Percentiles rank a stretch among this genome's conserved stretches.
phyloP scores from a whole-genome alignment of 2,888 invertebrate species.

The Nowickia ferox region DNA sequence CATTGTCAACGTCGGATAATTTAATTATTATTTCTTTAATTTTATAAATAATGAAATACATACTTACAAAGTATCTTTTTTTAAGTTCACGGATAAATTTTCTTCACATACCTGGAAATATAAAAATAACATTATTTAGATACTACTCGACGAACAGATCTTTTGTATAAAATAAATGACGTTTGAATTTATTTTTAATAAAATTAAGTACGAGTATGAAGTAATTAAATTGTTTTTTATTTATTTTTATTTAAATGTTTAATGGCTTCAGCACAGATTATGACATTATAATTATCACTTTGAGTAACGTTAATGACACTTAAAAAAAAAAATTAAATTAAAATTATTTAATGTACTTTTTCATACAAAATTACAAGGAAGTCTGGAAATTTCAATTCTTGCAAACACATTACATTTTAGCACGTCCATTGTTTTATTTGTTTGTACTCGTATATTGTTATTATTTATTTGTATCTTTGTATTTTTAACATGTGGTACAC shows the following conservation, averaged over 20 bases:
- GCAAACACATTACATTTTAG: not conserved
- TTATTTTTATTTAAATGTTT: not conserved
- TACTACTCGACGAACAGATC: not conserved
- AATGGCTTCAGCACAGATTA: conserved; percentile 1
- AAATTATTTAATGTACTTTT: not conserved
- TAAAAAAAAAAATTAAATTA: too few relatives aligned
- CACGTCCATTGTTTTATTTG: not conserved
- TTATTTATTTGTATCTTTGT: not conserved
- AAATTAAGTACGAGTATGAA: not conserved
- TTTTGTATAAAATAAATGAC: not conserved
- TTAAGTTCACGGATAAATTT: not conserved
- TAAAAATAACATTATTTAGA: not conserved
- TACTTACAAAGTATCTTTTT: not conserved
- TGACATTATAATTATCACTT: not conserved
- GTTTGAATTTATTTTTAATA: not conserved
- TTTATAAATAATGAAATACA: too few relatives aligned
- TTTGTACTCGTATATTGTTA: not conserved
- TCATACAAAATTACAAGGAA: not conserved
- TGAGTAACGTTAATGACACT: not conserved
- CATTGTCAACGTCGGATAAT: too few relatives aligned
- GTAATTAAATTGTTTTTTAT: not conserved
- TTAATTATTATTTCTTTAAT: too few relatives aligned
- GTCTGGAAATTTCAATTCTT: not conserved
- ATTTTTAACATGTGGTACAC: too few relatives aligned
- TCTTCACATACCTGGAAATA: conserved; percentile 28